Conservation (phyloP, 2,113 vertebrate species). For the Tragelaphus scriptus region DNA sequence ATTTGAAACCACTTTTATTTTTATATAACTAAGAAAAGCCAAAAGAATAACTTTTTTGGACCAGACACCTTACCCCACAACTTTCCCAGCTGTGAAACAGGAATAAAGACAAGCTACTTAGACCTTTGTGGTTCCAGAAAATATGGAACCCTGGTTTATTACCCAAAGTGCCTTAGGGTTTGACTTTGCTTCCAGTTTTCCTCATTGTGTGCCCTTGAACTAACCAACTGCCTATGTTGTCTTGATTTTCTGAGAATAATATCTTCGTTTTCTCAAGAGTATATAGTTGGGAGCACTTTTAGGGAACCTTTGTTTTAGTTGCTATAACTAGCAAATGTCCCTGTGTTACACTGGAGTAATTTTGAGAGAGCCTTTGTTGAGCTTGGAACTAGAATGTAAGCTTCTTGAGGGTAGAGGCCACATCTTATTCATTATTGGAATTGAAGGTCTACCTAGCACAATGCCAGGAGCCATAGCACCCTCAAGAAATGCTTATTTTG, state of each 20-base stretch:
- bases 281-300: neutral
- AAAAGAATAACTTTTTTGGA: constrained; percentile 32
- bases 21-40: constrained; percentile 26
- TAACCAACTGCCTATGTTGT: neutral
- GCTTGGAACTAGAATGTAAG: neutral
- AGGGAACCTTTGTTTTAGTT: constrained; percentile 18
- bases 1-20: constrained; percentile 40
- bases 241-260: constrained; percentile 31
- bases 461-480: neutral
- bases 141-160: neutral
- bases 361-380: constrained; percentile 31
- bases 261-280: neutral
- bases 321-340: neutral
- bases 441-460: neutral
- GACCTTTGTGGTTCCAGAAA: neutral
- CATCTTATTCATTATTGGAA: neutral
- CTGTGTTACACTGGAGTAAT: neutral
- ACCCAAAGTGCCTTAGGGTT: neutral
- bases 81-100: constrained; percentile 21
- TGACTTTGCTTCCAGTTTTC: neutral
- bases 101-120: neutral
- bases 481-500: neutral
- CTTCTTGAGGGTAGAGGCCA: neutral
- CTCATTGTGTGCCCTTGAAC: neutral
- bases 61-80: neutral